phyloP scores from a whole-genome alignment of 2,113 vertebrate species.

The Syngnathus typhle region DNA sequence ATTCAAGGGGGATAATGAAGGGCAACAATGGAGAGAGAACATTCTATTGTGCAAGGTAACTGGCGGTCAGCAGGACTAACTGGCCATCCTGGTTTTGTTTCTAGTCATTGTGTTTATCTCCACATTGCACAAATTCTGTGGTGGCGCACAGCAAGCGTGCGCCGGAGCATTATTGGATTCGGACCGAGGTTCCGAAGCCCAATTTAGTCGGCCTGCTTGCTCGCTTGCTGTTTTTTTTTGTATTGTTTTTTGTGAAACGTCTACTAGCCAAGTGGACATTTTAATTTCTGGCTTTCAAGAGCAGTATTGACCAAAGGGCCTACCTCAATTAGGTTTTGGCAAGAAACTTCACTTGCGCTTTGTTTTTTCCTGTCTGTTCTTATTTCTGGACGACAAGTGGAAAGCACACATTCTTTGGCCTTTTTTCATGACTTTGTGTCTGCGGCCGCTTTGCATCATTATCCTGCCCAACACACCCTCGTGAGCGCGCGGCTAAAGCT shows the following conservation, averaged over 20 bases:
- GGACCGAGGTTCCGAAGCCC: background rate
- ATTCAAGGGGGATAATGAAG: slow-evolving; percentile 45
- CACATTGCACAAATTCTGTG: background rate
- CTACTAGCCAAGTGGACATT: slow-evolving; percentile 27
- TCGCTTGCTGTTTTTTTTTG: background rate
- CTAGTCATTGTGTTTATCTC: background rate
- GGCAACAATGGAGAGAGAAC: slow-evolving; percentile 26
- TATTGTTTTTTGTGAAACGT: slow-evolving; percentile 12
- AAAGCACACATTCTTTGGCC: slow-evolving; percentile 10
- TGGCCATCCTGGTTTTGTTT: background rate
- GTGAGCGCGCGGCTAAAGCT: slow-evolving; percentile 6
- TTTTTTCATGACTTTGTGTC: slow-evolving; percentile 22
- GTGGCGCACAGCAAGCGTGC: background rate
- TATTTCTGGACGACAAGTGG: slow-evolving; percentile 25
- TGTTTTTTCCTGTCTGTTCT: slow-evolving; percentile 35
- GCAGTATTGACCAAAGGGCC: slow-evolving; percentile 39
- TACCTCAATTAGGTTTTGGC: slow-evolving; percentile 41
- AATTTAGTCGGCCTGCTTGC: background rate
- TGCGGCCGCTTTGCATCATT: slow-evolving; percentile 34
- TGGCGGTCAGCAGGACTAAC: background rate
- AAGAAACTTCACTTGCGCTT: slow-evolving; percentile 32
- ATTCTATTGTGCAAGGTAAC: background rate
- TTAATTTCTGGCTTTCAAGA: slow-evolving; percentile 49
- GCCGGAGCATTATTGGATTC: background rate
- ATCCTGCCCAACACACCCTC: slow-evolving; percentile 21